phyloP scores from a whole-genome alignment of 2,888 invertebrate genomes.

The Dysmachus trigonus region DNA sequence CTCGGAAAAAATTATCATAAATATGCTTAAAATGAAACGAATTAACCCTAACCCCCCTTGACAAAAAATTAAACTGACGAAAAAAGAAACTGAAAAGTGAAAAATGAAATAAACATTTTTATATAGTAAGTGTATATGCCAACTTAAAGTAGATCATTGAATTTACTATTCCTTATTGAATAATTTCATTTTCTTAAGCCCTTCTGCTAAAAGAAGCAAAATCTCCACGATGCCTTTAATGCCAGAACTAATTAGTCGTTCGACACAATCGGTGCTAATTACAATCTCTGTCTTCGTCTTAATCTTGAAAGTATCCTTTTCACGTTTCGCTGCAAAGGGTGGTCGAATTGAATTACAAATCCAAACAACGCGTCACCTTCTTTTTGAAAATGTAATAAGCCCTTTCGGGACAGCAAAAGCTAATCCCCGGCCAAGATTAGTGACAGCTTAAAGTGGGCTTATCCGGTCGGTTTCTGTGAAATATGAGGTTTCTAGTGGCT shows the following conservation, averaged over 20 bases:
- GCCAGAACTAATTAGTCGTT: not conserved
- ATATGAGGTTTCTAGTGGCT: not conserved
- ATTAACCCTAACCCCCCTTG: too few species aligned
- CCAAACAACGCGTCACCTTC: not conserved
- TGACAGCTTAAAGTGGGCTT: slow-evolving; percentile 17
- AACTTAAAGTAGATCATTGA: not conserved
- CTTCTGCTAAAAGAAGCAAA: not conserved
- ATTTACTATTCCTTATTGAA: not conserved
- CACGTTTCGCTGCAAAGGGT: not conserved
- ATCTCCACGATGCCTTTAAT: too few species aligned
- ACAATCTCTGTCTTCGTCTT: not conserved
- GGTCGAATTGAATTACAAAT: not conserved
- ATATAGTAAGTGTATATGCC: too few species aligned
- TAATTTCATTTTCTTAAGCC: not conserved
- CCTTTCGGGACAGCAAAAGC: not conserved
- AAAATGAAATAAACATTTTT: too few species aligned
- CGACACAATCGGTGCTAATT: not conserved
- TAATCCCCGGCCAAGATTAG: not conserved
- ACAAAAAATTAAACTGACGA: too few species aligned
- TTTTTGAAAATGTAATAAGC: slow-evolving; percentile 3
- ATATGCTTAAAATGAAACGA: too few species aligned
- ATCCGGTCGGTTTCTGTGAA: slow-evolving; percentile 18
- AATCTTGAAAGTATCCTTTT: not conserved
- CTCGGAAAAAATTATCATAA: too few species aligned
- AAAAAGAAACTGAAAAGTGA: too few species aligned